Conservation (phyloP, 1,140 invertebrate species). For the Temnothorax longispinosus region DNA sequence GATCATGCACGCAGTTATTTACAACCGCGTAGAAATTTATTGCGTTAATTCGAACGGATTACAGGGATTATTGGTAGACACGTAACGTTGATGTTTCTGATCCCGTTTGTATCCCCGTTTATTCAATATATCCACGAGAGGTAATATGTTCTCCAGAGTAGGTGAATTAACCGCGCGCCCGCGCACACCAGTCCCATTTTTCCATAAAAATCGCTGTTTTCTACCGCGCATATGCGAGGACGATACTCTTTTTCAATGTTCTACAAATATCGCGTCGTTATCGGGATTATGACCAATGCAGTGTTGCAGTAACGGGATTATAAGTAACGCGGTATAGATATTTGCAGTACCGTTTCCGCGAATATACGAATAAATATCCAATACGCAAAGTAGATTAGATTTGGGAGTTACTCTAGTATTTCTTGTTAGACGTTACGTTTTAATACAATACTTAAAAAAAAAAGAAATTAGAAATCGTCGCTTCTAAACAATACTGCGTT, state of each 20-base stretch:
- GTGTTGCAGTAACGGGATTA: conserved; percentile 36
- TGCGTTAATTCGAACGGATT: conserved; percentile 47
- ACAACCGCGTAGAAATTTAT: conserved; percentile 57
- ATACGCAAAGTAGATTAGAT: conserved; percentile 26
- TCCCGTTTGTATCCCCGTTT: conserved; percentile 26
- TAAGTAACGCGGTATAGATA: conserved; percentile 17
- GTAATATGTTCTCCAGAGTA: conserved; percentile 28
- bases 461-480: not conserved
- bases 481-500: not conserved
- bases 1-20: conserved; percentile 34
- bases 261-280: conserved; percentile 19
- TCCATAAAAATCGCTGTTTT: conserved; percentile 31
- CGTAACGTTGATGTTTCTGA: conserved; percentile 39
- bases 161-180: conserved; percentile 26
- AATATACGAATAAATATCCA: conserved; percentile 1
- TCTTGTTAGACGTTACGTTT: not conserved
- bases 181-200: not conserved
- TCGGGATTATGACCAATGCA: conserved; percentile 26
- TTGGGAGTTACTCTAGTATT: not conserved
- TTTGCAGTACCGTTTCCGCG: conserved; percentile 5
- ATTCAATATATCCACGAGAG: conserved; percentile 48
- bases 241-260: conserved; percentile 41
- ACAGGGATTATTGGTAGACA: conserved; percentile 38
- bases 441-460: not conserved
- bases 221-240: not conserved